These are phyloP conservation scores for Siniperca obscura DNA, from an alignment of 2,797 vertebrate species.

Conservation along the genomic window DNA sequence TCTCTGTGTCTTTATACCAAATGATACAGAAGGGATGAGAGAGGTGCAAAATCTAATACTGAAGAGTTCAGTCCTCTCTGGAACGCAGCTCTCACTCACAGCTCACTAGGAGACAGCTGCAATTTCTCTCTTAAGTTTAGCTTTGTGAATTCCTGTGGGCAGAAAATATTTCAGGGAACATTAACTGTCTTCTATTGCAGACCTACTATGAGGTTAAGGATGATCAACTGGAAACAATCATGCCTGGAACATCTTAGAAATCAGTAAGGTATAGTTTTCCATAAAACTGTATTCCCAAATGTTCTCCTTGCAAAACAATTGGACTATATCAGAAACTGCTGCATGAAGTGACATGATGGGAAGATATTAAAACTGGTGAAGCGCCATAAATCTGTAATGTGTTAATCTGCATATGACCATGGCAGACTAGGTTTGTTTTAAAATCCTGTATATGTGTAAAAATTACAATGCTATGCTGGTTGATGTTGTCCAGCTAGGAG, in stretches of 20 bases:
- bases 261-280: not conserved
- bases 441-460: not conserved
- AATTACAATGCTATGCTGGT: not conserved
- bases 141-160: slow-evolving; percentile 28
- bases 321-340: not conserved
- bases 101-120: not conserved
- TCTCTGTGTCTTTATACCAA: slow-evolving; percentile 3
- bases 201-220: not conserved
- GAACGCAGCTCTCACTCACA: not conserved
- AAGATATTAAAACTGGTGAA: not conserved
- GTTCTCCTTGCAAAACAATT: not conserved
- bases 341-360: not conserved
- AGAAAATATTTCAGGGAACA: slow-evolving; percentile 9
- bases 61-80: not conserved
- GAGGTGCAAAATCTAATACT: not conserved
- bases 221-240: not conserved
- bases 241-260: slow-evolving; percentile 1
- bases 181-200: not conserved
- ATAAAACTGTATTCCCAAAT: not conserved
- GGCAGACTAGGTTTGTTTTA: not conserved
- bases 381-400: not conserved
- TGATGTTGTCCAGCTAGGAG: not conserved
- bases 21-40: not conserved
- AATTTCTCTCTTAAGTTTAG: slow-evolving; percentile 12
- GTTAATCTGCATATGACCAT: not conserved